Percentiles rank a stretch among this genome's conserved stretches.
Conservation (phyloP, 2,888 invertebrate species). For the Nymphalis c-album region DNA sequence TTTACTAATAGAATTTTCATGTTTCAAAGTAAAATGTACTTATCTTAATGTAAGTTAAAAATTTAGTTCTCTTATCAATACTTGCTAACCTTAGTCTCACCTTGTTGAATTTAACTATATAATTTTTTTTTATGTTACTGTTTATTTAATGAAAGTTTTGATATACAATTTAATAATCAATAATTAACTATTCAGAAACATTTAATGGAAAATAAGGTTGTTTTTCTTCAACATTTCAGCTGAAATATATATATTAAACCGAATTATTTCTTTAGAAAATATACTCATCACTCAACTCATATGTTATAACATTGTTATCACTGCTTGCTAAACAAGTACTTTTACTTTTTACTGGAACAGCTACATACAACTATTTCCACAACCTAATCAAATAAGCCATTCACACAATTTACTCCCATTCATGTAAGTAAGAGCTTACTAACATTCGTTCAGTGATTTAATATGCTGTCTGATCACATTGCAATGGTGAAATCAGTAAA, state of each 20-base stretch:
- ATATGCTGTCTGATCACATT: conserved; percentile 62
- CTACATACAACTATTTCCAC: conserved; percentile 13
- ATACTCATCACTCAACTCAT: conserved; percentile 37
- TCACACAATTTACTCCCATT: conserved; percentile 9
- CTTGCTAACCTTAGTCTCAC: background rate
- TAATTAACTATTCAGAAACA: no score
- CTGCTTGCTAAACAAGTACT: conserved; percentile 37
- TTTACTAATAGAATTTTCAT: background rate
- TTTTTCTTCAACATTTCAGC: no score
- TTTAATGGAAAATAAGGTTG: no score
- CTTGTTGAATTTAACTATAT: background rate
- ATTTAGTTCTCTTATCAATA: conserved; percentile 11
- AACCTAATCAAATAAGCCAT: conserved; percentile 2
- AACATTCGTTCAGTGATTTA: conserved; percentile 51
- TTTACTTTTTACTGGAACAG: conserved; percentile 48
- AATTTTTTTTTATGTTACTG: background rate
- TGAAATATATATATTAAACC: no score
- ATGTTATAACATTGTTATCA: conserved; percentile 51
- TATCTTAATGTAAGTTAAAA: background rate
- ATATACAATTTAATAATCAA: no score
- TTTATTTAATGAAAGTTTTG: background rate
- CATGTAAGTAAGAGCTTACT: conserved; percentile 37
- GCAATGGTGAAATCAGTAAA: conserved; percentile 71
- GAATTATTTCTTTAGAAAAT: background rate
- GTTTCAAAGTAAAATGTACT: background rate